Conservation (phyloP, 2,797 vertebrate genomes). For the Emydoidea blandingii region DNA sequence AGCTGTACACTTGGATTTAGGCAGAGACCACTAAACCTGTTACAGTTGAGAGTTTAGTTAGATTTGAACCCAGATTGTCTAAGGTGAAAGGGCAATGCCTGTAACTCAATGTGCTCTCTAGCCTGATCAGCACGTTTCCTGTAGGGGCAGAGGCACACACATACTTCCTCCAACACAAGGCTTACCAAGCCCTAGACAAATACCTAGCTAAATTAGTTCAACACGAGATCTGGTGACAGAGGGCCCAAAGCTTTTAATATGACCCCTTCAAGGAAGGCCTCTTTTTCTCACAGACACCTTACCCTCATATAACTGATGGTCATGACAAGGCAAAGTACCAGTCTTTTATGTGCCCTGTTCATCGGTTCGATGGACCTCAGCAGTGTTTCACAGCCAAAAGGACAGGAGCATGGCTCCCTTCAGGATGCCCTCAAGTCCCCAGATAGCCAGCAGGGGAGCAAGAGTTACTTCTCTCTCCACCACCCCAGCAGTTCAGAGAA, state of each 20-base stretch:
- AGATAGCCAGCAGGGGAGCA: background rate
- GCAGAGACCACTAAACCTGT: background rate
- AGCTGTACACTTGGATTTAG: background rate
- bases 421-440: background rate
- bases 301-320: constrained; percentile 1
- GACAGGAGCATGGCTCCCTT: background rate
- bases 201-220: background rate
- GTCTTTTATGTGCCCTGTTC: background rate
- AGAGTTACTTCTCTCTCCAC: background rate
- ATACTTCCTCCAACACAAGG: background rate
- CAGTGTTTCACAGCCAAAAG: background rate
- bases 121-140: background rate
- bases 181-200: background rate
- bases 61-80: rapidly evolving
- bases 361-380: background rate
- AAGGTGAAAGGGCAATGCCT: background rate
- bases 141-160: background rate
- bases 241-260: background rate
- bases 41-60: background rate
- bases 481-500: background rate
- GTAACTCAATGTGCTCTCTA: background rate
- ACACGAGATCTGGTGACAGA: background rate
- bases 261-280: constrained; percentile 20
- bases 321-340: constrained; percentile 35
- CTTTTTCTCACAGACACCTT: constrained; percentile 28